phyloP scores from a whole-genome alignment of 2,888 invertebrate species.

The Ornithoptera priamus region DNA sequence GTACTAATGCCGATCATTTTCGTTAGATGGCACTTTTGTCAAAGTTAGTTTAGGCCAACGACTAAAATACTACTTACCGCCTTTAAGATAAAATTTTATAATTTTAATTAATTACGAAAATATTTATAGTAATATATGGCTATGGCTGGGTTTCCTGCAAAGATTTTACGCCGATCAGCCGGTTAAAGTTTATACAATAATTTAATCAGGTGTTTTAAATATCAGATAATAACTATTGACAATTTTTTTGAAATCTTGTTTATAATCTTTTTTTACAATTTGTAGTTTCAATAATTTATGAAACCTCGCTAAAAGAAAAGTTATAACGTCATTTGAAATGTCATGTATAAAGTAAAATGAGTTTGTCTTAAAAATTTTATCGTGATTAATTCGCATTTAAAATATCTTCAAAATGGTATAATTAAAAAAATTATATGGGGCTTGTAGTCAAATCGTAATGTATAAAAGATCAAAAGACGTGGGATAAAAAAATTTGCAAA shows the following conservation, averaged over 20 bases:
- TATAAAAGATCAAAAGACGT: slow-evolving; percentile 3
- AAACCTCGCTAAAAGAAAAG: neutral
- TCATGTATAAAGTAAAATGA: slow-evolving; percentile 1
- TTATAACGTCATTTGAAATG: neutral
- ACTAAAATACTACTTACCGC: too few species aligned
- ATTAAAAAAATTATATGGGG: neutral
- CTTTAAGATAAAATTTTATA: too few species aligned
- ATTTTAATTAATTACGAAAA: too few species aligned
- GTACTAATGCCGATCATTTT: too few species aligned
- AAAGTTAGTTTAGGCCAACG: too few species aligned
- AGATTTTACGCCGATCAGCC: too few species aligned
- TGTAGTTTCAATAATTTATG: neutral
- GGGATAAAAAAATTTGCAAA: slow-evolving; percentile 8
- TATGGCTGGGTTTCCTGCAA: too few species aligned
- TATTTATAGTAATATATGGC: too few species aligned
- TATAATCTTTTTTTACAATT: neutral
- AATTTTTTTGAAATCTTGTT: neutral
- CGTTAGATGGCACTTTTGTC: too few species aligned
- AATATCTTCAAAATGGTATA: neutral
- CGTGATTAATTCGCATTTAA: neutral
- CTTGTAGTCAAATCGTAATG: slow-evolving; percentile 5
- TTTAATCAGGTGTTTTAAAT: too few species aligned
- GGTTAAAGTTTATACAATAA: too few species aligned
- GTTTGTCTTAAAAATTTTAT: neutral
- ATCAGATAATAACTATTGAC: neutral